Base-by-base conservation (phyloP, 2,888 invertebrate species). In the Nasonia oneida region DNA sequence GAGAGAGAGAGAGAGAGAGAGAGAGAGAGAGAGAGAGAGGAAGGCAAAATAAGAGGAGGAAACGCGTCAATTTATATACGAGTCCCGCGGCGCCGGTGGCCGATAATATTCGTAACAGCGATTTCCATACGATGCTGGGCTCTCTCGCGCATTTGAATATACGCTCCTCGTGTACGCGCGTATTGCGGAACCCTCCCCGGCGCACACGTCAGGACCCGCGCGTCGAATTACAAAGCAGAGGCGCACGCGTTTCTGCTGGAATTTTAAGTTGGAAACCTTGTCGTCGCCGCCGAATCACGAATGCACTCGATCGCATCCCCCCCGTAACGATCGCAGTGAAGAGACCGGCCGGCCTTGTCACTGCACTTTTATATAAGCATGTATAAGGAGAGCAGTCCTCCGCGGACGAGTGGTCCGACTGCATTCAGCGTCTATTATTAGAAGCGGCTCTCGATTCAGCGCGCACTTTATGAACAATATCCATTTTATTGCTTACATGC, bases 211-310 rank as follows among this genome's bases (percentile, higher is more conserved):
- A 61, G 23, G 23, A 12, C 18, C 71, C 71, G 15, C 33, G 70
- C n/a, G 71, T 71, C 71, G n/a, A 71, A 71, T 71, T 71, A 37
- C 71, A 71, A 37, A 42, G n/a, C 39, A 37, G 61, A 57, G 4
- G 61, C 61, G 61, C 61, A 23, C 23, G 23, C 61, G 61, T 23
- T 6, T 23, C 23, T n/a, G 61, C 83, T 90, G 90, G 91, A 92
- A 92, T 92, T 92, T 92, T 92, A 92, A 92, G 92, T 91, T 91
- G 90, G 91, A 92, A 92, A 92, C 90, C 92, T 91, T 92, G 92
- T 92, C 90, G 90, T 89, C 71, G 33, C 5, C 71, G 33, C 71
- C 57, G 57, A 57, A 57, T 57, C 57, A 57, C 57, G 15, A 57
- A 57, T 57, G 57, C 57, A 6, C 5, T 47, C 42, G 42, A 47